Base-by-base conservation (phyloP, 2,797 vertebrate genomes). In the Margarornis squamiger region DNA sequence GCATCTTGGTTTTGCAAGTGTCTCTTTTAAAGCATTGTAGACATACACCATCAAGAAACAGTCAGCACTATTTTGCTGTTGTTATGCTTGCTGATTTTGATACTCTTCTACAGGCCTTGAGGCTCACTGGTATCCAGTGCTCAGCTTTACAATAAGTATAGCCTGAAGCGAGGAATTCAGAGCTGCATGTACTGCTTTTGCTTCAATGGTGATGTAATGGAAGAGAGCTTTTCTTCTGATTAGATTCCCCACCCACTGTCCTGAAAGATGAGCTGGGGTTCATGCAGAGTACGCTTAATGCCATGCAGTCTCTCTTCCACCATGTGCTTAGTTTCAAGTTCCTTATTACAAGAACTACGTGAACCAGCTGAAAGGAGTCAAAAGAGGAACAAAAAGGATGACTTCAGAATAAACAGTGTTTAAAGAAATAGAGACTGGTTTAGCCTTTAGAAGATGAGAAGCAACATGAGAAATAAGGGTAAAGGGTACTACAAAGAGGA, bases 361-460 rank as follows among this genome's bases (percentile, higher is more conserved):
- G 30, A 95, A 80, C 54, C 46, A 86, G 76, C 58, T 72, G 82
- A 78, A 91, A 81, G 55, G 76, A 86, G 30, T 58, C 39, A 45
- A 78, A 95, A 91, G 88, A 88, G 93, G 88, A 97, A 95, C 85
- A 78, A 90, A 86, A 77, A 72, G 5, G n/a, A 43, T 72, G 24
- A 61, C 43, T 10, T 88, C 19, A 90, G 63, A 95, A 91, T 21
- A 80, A 71, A 74, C 11, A 68, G 26, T 18, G 10, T 74, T 90
- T 86, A 72, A 81, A 63, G 30, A 95, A 91, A 74, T 8, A 78
- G 54, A 8, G 9, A 30, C 39, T 61, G 68, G 7, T 48, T 77
- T 51, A 43, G 39, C 10, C 41, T 74, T 23, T 12, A 65, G 52
- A 74, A 67, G 27, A 74, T 43, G 19, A 67, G 14, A 80, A 68